phyloP scores from a whole-genome alignment of 2,888 invertebrate genomes.

The Axea sp. region DNA sequence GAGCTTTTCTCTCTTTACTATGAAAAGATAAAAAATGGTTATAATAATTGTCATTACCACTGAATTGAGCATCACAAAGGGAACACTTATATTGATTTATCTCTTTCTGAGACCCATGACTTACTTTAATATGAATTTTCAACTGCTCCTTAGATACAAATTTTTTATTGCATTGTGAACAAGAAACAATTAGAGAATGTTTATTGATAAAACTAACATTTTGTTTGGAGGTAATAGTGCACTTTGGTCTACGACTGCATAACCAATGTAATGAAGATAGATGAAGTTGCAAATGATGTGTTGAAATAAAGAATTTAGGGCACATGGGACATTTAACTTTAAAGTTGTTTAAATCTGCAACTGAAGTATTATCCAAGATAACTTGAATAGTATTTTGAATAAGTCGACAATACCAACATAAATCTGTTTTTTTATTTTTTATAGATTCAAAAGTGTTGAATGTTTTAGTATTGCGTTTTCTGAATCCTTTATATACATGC shows the following conservation, averaged over 20 bases:
- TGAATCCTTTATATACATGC: no score
- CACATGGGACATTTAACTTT: constrained; percentile 17
- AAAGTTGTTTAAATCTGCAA: not conserved
- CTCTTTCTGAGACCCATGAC: not conserved
- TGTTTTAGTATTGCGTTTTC: no score
- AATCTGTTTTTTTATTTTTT: not conserved
- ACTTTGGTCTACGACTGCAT: not conserved
- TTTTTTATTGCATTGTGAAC: not conserved
- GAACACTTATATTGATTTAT: not conserved
- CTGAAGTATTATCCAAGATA: not conserved
- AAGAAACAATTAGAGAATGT: not conserved
- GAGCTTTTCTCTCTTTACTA: not conserved
- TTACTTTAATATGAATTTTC: not conserved
- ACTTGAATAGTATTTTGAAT: constrained; percentile 6
- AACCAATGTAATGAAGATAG: not conserved
- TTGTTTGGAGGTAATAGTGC: not conserved
- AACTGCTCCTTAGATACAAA: not conserved
- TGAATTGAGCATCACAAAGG: not conserved
- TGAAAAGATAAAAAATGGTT: constrained; percentile 7
- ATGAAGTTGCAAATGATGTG: not conserved
- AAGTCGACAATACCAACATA: not conserved
- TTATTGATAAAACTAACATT: not conserved
- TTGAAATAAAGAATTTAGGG: constrained; percentile 2
- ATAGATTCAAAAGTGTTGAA: no score
- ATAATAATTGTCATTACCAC: constrained; percentile 6